Evolutionary conservation across 2,888 invertebrate species (phyloP).

Genomic region (Aphrophora alni): DNA sequence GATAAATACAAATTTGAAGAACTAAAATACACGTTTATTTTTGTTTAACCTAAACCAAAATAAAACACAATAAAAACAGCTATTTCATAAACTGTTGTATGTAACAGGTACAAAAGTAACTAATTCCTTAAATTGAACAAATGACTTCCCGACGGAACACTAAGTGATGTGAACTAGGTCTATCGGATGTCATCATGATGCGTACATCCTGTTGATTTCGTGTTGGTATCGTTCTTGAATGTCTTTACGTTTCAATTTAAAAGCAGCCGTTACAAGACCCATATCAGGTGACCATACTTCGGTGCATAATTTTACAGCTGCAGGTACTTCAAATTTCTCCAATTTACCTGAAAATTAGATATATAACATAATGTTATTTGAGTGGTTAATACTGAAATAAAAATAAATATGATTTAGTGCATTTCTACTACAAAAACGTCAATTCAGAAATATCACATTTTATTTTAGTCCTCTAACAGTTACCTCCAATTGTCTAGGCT

Average conservation of each 20-base stretch:
- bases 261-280: constrained; percentile 97
- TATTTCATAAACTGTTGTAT: neutral
- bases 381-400: neutral
- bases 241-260: constrained; percentile 96
- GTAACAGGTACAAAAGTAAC: neutral
- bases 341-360: constrained; percentile 72
- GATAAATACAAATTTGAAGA: neutral
- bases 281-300: constrained; percentile 98
- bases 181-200: constrained; percentile 71
- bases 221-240: constrained; percentile 93
- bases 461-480: too few relatives aligned
- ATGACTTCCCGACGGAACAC: neutral
- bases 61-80: neutral
- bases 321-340: constrained; percentile 91
- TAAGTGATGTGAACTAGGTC: neutral
- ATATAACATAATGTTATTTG: neutral
- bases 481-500: too few relatives aligned
- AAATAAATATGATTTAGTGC: neutral
- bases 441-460: neutral
- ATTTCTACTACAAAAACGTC: too few relatives aligned
- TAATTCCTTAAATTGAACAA: neutral
- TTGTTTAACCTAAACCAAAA: neutral
- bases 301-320: constrained; percentile 83
- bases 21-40: neutral
- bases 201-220: constrained; percentile 94